Percentiles rank a stretch among this genome's conserved stretches.
Evolutionary conservation across 1,140 invertebrate species (phyloP).

Genomic region (Dolichoris vasculosae): DNA sequence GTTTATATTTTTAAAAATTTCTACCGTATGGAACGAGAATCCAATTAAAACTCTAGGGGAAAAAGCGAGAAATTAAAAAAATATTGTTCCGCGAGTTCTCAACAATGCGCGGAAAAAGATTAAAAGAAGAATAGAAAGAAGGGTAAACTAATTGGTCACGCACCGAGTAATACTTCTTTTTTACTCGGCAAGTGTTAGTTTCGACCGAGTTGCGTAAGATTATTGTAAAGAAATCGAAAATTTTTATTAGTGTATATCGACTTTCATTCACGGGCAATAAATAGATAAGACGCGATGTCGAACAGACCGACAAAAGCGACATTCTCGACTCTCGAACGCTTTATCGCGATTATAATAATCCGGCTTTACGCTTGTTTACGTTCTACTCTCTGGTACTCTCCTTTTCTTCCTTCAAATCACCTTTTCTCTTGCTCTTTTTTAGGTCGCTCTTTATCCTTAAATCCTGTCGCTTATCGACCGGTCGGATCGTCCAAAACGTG

Average conservation of each 20-base stretch:
- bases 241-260: conserved; percentile 40
- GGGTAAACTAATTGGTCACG: conserved; percentile 7
- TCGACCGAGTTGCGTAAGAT: conserved; percentile 3
- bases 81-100: neutral
- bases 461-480: conserved; percentile 56
- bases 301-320: conserved; percentile 60
- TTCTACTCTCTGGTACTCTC: conserved; percentile 49
- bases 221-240: conserved; percentile 25
- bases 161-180: neutral
- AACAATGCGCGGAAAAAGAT: conserved; percentile 2
- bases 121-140: conserved; percentile 10
- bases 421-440: conserved; percentile 14
- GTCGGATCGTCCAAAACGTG: conserved; percentile 53
- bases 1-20: neutral
- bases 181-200: neutral
- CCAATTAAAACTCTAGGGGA: neutral
- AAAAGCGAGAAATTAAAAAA: conserved; percentile 6
- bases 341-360: conserved; percentile 70
- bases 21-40: neutral
- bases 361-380: conserved; percentile 65
- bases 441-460: conserved; percentile 52
- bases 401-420: neutral
- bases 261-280: conserved; percentile 43
- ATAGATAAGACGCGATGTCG: conserved; percentile 49
- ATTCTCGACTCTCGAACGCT: conserved; percentile 54